Evolutionary conservation across 92 coral and sea anemone genomes (phyloP).

Genomic region (Micromussa lordhowensis): DNA sequence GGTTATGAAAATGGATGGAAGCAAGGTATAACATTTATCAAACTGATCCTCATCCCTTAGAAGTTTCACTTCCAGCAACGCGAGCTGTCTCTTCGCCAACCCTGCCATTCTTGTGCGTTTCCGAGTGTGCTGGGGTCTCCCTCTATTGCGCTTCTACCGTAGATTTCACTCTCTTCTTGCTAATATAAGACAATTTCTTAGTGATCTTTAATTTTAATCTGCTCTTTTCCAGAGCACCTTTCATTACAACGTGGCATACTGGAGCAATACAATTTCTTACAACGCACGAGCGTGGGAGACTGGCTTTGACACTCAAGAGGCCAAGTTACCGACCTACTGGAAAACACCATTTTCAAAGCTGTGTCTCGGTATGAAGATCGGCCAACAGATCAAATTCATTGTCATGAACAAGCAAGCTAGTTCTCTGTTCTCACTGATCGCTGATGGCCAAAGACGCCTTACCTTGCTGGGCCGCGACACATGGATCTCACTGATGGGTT

Average conservation of each 20-base stretch:
- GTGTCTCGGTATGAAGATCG: too few species aligned
- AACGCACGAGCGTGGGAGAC: not conserved
- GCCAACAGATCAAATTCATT: too few species aligned
- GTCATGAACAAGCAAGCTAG: too few species aligned
- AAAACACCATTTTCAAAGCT: slow-evolving; percentile 25
- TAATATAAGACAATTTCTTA: too few species aligned
- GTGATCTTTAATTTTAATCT: not conserved
- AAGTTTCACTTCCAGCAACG: too few species aligned
- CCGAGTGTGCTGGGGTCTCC: too few species aligned
- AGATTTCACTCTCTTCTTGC: too few species aligned
- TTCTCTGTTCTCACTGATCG: slow-evolving; percentile 36
- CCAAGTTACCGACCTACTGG: slow-evolving; percentile 44
- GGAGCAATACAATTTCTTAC: not conserved
- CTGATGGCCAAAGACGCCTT: slow-evolving; percentile 14
- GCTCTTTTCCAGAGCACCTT: not conserved
- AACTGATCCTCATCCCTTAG: not conserved
- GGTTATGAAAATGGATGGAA: not conserved
- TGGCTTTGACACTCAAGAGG: slow-evolving; percentile 30
- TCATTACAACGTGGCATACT: not conserved
- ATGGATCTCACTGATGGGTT: not conserved
- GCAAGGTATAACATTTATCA: not conserved
- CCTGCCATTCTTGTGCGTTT: too few species aligned
- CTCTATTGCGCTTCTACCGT: too few species aligned
- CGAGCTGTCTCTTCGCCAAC: too few species aligned
- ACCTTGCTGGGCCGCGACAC: slow-evolving; percentile 28